These are phyloP conservation scores for Dryadula phaetusa DNA, from an alignment of 2,888 invertebrate species.

Conservation along the genomic window DNA sequence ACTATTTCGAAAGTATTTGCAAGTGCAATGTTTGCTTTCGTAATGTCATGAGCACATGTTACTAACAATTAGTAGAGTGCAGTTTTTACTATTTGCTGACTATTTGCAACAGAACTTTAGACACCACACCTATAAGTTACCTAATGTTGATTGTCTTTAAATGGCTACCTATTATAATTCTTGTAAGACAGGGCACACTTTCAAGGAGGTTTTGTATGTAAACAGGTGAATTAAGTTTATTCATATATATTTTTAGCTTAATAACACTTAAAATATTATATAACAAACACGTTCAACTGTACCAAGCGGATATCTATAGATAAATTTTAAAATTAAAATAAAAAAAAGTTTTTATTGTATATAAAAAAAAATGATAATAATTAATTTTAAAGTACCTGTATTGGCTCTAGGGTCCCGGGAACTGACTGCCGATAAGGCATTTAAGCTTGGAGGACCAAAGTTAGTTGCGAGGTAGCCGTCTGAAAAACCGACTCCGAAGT, in stretches of 20 bases:
- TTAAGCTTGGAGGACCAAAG: constrained; percentile 73
- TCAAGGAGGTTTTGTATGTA: constrained; percentile 33
- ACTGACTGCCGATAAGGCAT: constrained; percentile 68
- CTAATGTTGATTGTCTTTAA: constrained; percentile 30
- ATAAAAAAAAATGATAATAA: too few species aligned
- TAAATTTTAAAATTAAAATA: too few species aligned
- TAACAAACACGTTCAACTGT: too few species aligned
- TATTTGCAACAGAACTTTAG: constrained; percentile 31
- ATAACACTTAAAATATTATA: background rate
- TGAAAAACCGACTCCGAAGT: constrained; percentile 64
- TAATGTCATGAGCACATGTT: constrained; percentile 42
- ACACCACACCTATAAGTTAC: constrained; percentile 37
- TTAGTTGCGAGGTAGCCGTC: constrained; percentile 73
- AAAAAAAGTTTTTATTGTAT: background rate
- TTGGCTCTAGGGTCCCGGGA: constrained; percentile 85
- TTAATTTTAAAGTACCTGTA: constrained; percentile 62
- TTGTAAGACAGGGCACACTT: constrained; percentile 23
- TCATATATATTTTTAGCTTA: background rate
- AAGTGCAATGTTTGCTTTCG: constrained; percentile 43
- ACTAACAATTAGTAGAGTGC: constrained; percentile 44
- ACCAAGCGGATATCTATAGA: too few species aligned
- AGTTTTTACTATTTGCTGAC: constrained; percentile 34
- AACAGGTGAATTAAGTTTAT: constrained; percentile 15
- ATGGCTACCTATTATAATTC: constrained; percentile 30
- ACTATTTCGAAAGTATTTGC: constrained; percentile 42